Percentiles rank a stretch among this genome's conserved stretches.
Conservation (phyloP, 2,113 vertebrate genomes). For the Siniperca chuatsi region DNA sequence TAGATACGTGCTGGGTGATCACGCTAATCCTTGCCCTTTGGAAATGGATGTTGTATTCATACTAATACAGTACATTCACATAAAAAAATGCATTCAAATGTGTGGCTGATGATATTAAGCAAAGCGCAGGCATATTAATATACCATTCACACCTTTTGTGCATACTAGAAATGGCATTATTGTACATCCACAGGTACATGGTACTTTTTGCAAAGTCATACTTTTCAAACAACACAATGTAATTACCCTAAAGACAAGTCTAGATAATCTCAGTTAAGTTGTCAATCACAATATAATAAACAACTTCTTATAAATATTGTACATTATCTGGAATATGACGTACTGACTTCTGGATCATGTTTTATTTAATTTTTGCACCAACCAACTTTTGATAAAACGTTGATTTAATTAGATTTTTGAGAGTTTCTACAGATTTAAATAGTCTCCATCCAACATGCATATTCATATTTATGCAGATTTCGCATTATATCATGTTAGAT, state of each 20-base stretch:
- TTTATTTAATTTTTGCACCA: background rate
- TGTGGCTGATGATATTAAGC: constrained; percentile 21
- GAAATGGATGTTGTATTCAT: constrained; percentile 41
- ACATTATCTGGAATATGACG: background rate
- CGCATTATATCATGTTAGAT: background rate
- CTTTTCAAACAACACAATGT: background rate
- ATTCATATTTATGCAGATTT: background rate
- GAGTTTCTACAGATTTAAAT: background rate
- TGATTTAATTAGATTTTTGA: background rate
- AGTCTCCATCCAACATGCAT: background rate
- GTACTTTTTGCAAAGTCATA: background rate
- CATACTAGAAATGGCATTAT: background rate
- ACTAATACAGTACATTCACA: constrained; percentile 16
- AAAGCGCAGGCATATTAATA: background rate
- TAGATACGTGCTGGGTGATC: constrained; percentile 54
- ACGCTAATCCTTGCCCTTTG: constrained; percentile 64
- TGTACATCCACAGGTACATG: background rate
- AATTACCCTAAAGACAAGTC: background rate
- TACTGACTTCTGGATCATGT: background rate
- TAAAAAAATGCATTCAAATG: constrained; percentile 10
- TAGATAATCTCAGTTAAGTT: background rate
- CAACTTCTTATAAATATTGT: background rate
- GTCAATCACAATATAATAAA: constrained; percentile 7
- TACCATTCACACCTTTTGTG: background rate
- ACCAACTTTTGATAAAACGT: background rate